phyloP scores from a whole-genome alignment of 2,888 invertebrate species.

The Galeruca laticollis region DNA sequence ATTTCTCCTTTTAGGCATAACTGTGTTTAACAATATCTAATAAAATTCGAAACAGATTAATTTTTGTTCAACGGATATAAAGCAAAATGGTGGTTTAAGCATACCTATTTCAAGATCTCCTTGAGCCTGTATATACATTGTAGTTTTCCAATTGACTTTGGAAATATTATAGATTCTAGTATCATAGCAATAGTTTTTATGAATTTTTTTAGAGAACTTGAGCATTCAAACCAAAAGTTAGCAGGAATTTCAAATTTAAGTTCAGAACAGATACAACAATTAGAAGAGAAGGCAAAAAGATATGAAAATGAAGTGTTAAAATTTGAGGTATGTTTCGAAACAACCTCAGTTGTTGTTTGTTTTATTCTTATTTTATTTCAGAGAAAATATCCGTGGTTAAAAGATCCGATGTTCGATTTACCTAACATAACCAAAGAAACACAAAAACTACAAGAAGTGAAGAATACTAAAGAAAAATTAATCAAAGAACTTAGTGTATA shows the following conservation, averaged over 20 bases:
- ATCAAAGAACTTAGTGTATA: slow-evolving; percentile 57
- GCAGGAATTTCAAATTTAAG: slow-evolving; percentile 42
- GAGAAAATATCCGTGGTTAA: slow-evolving; percentile 54
- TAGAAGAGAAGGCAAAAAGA: slow-evolving; percentile 57
- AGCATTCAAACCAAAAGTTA: slow-evolving; percentile 38
- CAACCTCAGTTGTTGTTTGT: background rate
- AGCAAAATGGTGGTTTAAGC: no score
- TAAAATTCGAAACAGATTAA: no score
- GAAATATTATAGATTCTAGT: no score
- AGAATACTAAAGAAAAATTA: slow-evolving; percentile 56
- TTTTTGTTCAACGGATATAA: no score
- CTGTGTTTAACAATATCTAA: no score
- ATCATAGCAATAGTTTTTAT: background rate
- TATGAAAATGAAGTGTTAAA: slow-evolving; percentile 59
- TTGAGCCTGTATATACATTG: no score
- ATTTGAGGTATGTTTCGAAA: slow-evolving; percentile 55
- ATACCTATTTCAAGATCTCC: no score
- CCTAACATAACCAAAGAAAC: slow-evolving; percentile 57
- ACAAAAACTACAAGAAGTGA: slow-evolving; percentile 52
- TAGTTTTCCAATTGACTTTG: background rate
- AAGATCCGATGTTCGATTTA: slow-evolving; percentile 57
- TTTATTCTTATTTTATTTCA: slow-evolving; percentile 30
- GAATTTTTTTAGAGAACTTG: slow-evolving; percentile 45
- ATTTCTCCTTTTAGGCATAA: no score
- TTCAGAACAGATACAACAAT: slow-evolving; percentile 43